Base-by-base conservation (phyloP, 2,797 vertebrate species). In the Merluccius polli region DNA sequence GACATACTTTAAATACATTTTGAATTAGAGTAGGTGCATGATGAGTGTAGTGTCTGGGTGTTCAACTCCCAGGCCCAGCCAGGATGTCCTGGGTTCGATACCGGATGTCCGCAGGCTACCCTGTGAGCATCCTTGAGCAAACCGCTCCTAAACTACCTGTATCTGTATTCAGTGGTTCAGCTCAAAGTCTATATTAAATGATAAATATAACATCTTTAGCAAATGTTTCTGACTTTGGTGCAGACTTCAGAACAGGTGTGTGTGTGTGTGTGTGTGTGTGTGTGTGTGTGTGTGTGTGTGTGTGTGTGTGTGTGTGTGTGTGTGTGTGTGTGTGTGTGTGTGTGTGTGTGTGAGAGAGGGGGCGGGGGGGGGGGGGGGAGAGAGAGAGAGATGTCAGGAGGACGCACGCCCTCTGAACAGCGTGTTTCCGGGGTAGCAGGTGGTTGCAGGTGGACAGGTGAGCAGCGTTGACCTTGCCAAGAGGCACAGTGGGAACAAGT, bases 401-500 rank as follows among this genome's bases (percentile, higher is more conserved):
- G 59, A 65, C 24, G 12, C 59, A 27, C 59, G 24, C 59, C 59
- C 67, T 32, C 29, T 69, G 67, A 32, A 16, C 67, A 69, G 67
- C 67, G 30, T 69, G 67, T 69, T 21, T 15, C 31, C 67, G 67
- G 31, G 67, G 67, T 69, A 69, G 32, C 67, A 69, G 67, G 67
- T 69, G 67, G 29, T 69, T 30, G 67, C 67, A 69, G 67, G 67
- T 69, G 67, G 67, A 69, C 67, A 69, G 67, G 67, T 69, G 59
- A 69, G 15, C 67, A 32, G 67, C 2, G 8, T 32, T 69, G 67
- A 29, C 31, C 67, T 69, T 30, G 67, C 67, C 67, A 69, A 69
- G 67, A 69, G 67, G 9, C 67, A 32, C 30, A 32, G 29, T 29
- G 67, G 59, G n/a, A 16, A 12, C 2, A 27, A 27, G 59, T 65